A percentile compares a stretch with the other conserved stretches of the same genome.
These are phyloP conservation scores for Phasia obesa DNA, from an alignment of 2,888 invertebrate genomes.

Conservation along the genomic window DNA sequence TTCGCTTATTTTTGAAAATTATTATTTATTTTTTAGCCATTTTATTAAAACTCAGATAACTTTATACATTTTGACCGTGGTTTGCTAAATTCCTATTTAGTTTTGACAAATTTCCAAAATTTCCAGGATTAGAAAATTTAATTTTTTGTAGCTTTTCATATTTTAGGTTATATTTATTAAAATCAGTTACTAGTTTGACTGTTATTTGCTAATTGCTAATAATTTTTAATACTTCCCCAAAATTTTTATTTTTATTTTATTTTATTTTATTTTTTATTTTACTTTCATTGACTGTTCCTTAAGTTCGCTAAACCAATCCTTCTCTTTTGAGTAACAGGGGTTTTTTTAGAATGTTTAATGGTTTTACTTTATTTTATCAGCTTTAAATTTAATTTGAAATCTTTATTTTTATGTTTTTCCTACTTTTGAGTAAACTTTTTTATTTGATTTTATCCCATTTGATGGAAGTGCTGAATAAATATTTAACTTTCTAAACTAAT, in stretches of 20 bases:
- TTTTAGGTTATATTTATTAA: too few relatives aligned
- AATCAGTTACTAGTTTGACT: too few relatives aligned
- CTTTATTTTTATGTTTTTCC: not conserved
- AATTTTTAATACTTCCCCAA: not conserved
- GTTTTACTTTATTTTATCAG: not conserved
- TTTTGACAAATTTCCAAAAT: not conserved
- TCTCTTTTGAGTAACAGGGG: too few relatives aligned
- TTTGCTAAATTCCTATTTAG: not conserved
- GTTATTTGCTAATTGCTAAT: not conserved
- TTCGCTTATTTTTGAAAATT: too few relatives aligned
- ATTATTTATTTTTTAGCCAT: not conserved
- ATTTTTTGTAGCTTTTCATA: too few relatives aligned
- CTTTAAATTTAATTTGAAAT: not conserved
- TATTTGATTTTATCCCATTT: not conserved
- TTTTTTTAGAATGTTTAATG: not conserved
- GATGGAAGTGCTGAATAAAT: not conserved
- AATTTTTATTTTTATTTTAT: not conserved
- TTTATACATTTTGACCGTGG: not conserved
- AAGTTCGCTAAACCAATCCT: too few relatives aligned
- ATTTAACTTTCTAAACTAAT: constrained; percentile 14
- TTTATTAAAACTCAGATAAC: not conserved
- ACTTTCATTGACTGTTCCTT: too few relatives aligned
- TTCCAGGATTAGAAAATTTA: too few relatives aligned
- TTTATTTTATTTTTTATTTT: too few relatives aligned
- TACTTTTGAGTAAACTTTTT: not conserved